A percentile compares a stretch with the other conserved stretches of the same genome.
These are phyloP conservation scores for Ctenosaura bakeri DNA, from an alignment of 2,797 vertebrate species.

Conservation along the genomic window DNA sequence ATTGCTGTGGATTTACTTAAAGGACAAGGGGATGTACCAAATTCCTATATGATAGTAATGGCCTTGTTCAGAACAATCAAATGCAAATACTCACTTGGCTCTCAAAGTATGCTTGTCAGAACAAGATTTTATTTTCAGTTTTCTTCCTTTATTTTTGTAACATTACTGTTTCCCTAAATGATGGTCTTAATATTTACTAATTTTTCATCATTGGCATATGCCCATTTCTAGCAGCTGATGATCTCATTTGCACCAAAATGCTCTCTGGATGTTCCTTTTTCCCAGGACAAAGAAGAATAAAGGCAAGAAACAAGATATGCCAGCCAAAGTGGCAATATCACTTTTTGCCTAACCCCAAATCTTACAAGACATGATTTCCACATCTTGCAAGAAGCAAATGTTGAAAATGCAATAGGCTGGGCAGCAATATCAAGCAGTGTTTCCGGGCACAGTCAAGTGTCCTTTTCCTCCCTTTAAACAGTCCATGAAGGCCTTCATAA, in stretches of 20 bases:
- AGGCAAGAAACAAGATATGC: neutral
- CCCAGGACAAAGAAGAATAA: neutral
- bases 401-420: no score
- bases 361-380: no score
- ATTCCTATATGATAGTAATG: neutral
- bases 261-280: neutral
- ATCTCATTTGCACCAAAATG: neutral
- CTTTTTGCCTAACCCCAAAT: neutral
- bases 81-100: conserved; percentile 3
- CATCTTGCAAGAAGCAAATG: no score
- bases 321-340: neutral
- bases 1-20: neutral
- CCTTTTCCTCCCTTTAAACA: no score
- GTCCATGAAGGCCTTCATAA: neutral
- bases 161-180: neutral
- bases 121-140: conserved; percentile 5
- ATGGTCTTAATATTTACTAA: conserved; percentile 13
- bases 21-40: neutral
- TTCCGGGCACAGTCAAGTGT: no score
- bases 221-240: neutral
- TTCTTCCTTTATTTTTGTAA: neutral
- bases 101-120: neutral
- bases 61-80: neutral
- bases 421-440: no score
- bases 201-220: neutral